Evolutionary conservation across 2,888 invertebrate species (phyloP).

Genomic region (Ophion costatus): DNA sequence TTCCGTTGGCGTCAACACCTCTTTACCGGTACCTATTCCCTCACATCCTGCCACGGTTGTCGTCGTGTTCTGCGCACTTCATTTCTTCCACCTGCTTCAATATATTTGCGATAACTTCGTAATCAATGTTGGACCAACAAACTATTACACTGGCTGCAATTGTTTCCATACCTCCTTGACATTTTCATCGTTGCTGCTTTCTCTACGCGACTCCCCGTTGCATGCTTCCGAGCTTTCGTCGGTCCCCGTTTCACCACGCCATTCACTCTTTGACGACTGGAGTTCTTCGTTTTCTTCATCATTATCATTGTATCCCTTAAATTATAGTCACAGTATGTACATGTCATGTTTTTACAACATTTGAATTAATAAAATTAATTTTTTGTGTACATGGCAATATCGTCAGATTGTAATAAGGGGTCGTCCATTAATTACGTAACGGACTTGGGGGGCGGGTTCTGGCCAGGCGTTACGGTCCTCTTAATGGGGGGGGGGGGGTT

Average conservation of each 20-base stretch:
- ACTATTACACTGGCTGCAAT: slow-evolving; percentile 28
- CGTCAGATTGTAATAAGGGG: not conserved
- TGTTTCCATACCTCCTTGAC: slow-evolving; percentile 16
- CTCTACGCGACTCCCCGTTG: slow-evolving; percentile 18
- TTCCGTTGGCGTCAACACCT: slow-evolving; percentile 17
- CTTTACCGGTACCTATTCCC: slow-evolving; percentile 13
- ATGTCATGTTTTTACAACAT: slow-evolving; percentile 9
- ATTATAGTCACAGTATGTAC: slow-evolving; percentile 30
- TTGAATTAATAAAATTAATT: not conserved
- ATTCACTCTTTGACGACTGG: not conserved
- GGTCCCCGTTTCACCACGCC: slow-evolving; percentile 10
- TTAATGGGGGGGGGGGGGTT: too few species aligned
- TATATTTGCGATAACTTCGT: slow-evolving; percentile 30
- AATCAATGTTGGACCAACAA: slow-evolving; percentile 20
- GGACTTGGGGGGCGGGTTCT: too few species aligned
- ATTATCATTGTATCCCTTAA: slow-evolving; percentile 18
- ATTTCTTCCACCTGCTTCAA: slow-evolving; percentile 35
- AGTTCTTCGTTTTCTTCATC: slow-evolving; percentile 14
- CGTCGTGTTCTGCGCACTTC: slow-evolving; percentile 18
- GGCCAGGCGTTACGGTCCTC: too few species aligned
- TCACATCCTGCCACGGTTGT: slow-evolving; percentile 25
- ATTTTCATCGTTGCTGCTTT: slow-evolving; percentile 25
- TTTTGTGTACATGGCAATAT: slow-evolving; percentile 11
- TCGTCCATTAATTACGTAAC: not conserved
- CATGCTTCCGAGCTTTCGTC: slow-evolving; percentile 9